Evolutionary conservation across 2,113 vertebrate species (phyloP).

Genomic region (Ondatra zibethicus): DNA sequence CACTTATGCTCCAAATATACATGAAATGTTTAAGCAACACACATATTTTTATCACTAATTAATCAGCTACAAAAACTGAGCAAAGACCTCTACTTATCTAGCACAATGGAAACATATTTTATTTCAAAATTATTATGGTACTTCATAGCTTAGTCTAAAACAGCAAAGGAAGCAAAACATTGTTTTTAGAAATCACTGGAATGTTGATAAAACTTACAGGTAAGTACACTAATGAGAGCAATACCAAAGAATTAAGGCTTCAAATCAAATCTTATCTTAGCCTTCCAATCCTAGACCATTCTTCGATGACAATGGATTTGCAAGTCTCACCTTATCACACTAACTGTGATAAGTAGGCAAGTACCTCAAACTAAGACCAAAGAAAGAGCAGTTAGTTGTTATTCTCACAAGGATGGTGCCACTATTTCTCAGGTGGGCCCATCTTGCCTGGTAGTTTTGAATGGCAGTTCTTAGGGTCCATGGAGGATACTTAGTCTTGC

Average conservation of each 20-base stretch:
- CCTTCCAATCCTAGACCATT: not conserved
- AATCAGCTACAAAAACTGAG: not conserved
- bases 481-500: no score
- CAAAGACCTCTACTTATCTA: not conserved
- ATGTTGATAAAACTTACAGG: not conserved
- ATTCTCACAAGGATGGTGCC: not conserved
- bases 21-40: not conserved
- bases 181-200: not conserved
- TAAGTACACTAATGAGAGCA: not conserved
- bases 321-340: no score
- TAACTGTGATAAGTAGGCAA: no score
- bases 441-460: not conserved
- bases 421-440: not conserved
- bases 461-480: not conserved
- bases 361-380: not conserved
- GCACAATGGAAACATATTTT: not conserved
- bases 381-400: not conserved
- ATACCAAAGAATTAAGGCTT: not conserved
- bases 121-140: not conserved
- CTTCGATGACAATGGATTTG: not conserved
- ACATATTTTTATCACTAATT: conserved; percentile 1
- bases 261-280: no score
- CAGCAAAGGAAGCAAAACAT: not conserved
- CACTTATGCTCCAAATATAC: not conserved
- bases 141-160: not conserved